phyloP scores from a whole-genome alignment of 2,888 invertebrate genomes.

The Spicauda simplicius region DNA sequence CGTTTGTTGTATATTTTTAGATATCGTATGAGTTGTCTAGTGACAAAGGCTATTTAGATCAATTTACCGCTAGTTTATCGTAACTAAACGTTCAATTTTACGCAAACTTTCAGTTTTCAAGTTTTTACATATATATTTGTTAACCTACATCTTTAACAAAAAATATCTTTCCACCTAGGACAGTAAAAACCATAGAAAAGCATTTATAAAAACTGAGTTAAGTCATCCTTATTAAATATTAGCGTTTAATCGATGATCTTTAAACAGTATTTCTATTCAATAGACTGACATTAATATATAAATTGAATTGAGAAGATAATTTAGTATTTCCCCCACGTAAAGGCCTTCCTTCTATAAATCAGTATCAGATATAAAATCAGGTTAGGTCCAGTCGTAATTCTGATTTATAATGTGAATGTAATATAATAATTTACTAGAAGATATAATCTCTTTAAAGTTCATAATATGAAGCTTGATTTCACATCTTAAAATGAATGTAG shows the following conservation, averaged over 20 bases:
- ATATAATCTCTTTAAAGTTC: conserved; percentile 4
- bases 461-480: conserved; percentile 8
- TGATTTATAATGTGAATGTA: conserved; percentile 26
- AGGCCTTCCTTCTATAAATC: conserved; percentile 22
- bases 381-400: conserved; percentile 8
- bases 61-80: no score
- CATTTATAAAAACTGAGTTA: no score
- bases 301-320: conserved; percentile 26
- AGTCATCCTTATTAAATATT: neutral
- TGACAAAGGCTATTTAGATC: no score
- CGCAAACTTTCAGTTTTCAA: no score
- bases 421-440: conserved; percentile 22
- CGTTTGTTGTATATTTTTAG: no score
- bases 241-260: conserved; percentile 1
- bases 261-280: conserved; percentile 15
- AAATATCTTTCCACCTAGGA: no score
- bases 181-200: no score
- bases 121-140: no score
- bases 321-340: conserved; percentile 19
- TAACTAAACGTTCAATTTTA: no score
- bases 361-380: conserved; percentile 24
- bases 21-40: no score
- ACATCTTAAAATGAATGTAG: neutral
- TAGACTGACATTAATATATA: conserved; percentile 21
- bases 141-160: no score